Evolutionary conservation across 2,113 vertebrate species (phyloP), one percentile per base, ranked within the genome.

Genomic region (Larimichthys crocea): DNA sequence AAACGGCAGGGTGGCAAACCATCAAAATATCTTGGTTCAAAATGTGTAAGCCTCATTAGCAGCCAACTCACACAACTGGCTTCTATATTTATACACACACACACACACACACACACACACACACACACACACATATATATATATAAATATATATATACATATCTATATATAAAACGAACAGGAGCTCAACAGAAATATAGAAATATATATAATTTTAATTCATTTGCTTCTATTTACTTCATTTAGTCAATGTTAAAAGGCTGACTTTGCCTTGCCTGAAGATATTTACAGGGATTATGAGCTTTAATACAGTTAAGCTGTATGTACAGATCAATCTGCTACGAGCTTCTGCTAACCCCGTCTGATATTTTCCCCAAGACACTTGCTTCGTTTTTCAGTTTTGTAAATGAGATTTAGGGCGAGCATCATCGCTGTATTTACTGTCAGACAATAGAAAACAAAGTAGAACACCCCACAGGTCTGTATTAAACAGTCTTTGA

Each of bases 1-100:
- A 85, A 97, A 96, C 97, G 95, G 97, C 95, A 68, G 96, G 97
- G 95, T 95, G 95, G 93, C 94, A 94, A 94, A 93, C 94, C 89
- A 94, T 91, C 94, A 94, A 95, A 95, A 95, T 90, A 96, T 92
- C 94, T 94, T 68, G 78, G 89, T 93, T 89, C 82, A 84, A 88
- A 96, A 95, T 93, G 59, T 93, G 94, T 92, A 94, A 87, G 82
- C 79, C 95, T 97, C 94, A 95, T 98, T 97, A 97, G 93, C 94
- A 94, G 90, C 95, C 91, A 16, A 82, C 90, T 91, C 95, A 92
- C 93, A 86, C 86, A 88, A 91, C 86, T 90, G 70, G 55, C 70
- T 66, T 86, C 88, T 88, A 90, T 91, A 91, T 56, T 24, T 88
- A 92, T 82, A 93, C 31, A 52, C 35, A 24, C 11, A 57, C 31